A percentile compares a stretch with the other conserved stretches of the same genome.
Conservation (phyloP, 2,888 invertebrate species). For the Caenorhabditis angaria region DNA sequence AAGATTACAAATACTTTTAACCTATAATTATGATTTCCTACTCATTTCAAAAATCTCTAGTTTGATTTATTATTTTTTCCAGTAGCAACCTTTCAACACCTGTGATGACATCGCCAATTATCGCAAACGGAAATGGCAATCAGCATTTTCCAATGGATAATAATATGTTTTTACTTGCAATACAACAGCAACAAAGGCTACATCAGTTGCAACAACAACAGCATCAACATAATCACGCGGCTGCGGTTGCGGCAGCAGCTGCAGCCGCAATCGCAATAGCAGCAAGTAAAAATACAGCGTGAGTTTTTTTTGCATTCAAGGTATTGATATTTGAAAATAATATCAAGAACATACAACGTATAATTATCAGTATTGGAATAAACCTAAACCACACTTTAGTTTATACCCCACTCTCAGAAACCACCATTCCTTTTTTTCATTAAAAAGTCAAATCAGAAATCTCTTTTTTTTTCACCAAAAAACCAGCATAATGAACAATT, state of each 20-base stretch:
- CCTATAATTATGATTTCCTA: too few species aligned
- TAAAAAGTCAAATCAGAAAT: too few species aligned
- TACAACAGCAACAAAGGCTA: constrained; percentile 8
- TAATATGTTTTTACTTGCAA: not conserved
- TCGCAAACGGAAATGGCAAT: not conserved
- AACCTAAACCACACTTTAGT: not conserved
- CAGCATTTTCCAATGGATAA: not conserved
- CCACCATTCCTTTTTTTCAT: too few species aligned
- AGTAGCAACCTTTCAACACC: not conserved
- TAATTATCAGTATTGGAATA: not conserved
- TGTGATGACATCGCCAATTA: not conserved
- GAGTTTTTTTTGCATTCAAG: too few species aligned
- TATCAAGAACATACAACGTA: too few species aligned
- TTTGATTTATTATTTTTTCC: not conserved
- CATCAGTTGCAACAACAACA: constrained; percentile 5
- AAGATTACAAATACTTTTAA: too few species aligned
- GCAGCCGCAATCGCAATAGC: constrained; percentile 4
- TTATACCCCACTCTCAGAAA: too few species aligned
- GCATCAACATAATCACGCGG: not conserved
- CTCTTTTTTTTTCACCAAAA: too few species aligned
- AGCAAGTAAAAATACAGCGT: not conserved
- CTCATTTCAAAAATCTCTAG: too few species aligned
- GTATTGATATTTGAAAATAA: too few species aligned
- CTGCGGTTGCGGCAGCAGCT: constrained; percentile 10
- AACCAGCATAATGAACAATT: too few species aligned